Conservation (phyloP, 2,888 invertebrate genomes). For the Sinohyriopsis cumingii region DNA sequence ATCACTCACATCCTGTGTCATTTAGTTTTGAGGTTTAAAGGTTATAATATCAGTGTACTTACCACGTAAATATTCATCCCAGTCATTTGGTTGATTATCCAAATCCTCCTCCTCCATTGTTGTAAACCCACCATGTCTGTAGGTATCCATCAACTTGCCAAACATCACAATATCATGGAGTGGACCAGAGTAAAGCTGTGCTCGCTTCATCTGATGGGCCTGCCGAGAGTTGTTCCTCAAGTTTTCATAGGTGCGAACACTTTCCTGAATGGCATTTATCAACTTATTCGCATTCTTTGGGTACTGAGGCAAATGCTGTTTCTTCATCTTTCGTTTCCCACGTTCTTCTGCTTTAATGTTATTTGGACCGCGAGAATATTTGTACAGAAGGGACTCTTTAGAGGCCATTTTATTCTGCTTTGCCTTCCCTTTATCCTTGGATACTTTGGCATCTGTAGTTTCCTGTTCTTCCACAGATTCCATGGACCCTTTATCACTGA, state of each 20-base stretch:
- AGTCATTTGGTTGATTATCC: conserved; percentile 35
- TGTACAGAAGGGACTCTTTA: too few species aligned
- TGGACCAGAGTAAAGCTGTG: conserved; percentile 57
- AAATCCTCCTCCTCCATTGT: conserved; percentile 37
- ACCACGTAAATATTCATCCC: conserved; percentile 52
- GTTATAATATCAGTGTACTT: conserved; percentile 10
- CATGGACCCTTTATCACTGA: background rate
- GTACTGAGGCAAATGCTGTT: background rate
- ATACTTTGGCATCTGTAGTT: conserved; percentile 7
- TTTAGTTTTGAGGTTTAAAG: too few species aligned
- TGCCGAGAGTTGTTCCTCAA: conserved; percentile 49
- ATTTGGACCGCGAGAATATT: too few species aligned
- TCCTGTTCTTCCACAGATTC: conserved; percentile 5
- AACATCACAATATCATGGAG: conserved; percentile 57
- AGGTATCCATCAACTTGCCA: conserved; percentile 51
- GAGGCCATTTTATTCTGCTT: conserved; percentile 2
- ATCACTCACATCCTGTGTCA: too few species aligned
- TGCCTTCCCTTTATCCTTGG: conserved; percentile 4
- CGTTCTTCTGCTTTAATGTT: too few species aligned
- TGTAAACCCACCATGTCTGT: conserved; percentile 30
- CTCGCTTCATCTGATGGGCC: conserved; percentile 53
- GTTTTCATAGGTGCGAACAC: conserved; percentile 54
- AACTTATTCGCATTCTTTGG: conserved; percentile 19
- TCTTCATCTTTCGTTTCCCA: conserved; percentile 11
- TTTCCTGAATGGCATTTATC: conserved; percentile 43